Evolutionary conservation across 2,797 vertebrate species (phyloP), one percentile per base, ranked within the genome.

Genomic region (Clarias platycephalus): DNA sequence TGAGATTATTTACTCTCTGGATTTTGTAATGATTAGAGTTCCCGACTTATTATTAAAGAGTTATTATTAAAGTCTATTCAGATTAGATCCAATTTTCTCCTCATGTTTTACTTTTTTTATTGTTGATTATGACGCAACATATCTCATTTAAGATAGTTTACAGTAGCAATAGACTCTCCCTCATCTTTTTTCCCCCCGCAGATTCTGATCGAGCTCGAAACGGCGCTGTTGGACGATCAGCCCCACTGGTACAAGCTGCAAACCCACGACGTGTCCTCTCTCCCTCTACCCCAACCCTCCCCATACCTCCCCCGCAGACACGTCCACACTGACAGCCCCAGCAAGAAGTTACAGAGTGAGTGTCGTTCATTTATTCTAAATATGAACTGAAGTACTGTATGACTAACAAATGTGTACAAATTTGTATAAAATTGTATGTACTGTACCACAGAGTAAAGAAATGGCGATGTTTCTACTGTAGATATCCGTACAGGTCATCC

Each of bases 261-360:
- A 93, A 96, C 96, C 20, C 98, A 99, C 5, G 98, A 99, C 87
- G 94, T 79, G 40, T 97, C 96, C 86, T 97, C 96, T 88, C 95
- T 97, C 93, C 96, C 96, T 94, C 94, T 97, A 92, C 96, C 96
- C 91, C 96, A 96, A 87, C 96, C 96, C 90, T 97, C 96, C 83
- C 96, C 96, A 78, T 97, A 96, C 94, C 93, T 96, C 94, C 94
- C 96, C 87, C 94, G 98, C 91, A 94, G 97, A 93, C 97, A 99
- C 81, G 89, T 95, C 86, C 97, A 98, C 8, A 94, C 94, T 91
- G 97, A 99, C 91, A 97, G 95, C 91, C 95, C 97, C 88, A 96
- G 96, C 96, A 99, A 99, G 95, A 99, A 98, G 90, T 94, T 99
- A 60, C 98, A 99, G 95, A 98, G 98, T 99, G 97, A 88, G 98